phyloP scores from a whole-genome alignment of 2,113 vertebrate genomes.

The human region GRCh38 chr5:174718001-174718500 shows the following conservation, averaged over 20 bases:
- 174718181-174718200: not conserved
- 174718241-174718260: accelerated
- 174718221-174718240: too few relatives aligned
- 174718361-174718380: not conserved
- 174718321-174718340: not conserved
- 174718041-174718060: not conserved
- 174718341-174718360: too few relatives aligned
- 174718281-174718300: not conserved
- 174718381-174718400: not conserved
- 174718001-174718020: not conserved
- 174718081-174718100: not conserved
- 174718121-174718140: not conserved
- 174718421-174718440: not conserved
- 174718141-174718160: not conserved
- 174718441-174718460: accelerated
- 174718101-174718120: not conserved
- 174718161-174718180: accelerated
- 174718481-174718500: too few relatives aligned
- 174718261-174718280: not conserved
- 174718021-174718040: not conserved
- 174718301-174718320: too few relatives aligned
- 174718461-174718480: not conserved
- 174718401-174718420: not conserved
- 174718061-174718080: not conserved
- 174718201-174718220: accelerated